Evolutionary conservation across 2,888 invertebrate species (phyloP).

Genomic region (Caenorhabditis drosophilae): DNA sequence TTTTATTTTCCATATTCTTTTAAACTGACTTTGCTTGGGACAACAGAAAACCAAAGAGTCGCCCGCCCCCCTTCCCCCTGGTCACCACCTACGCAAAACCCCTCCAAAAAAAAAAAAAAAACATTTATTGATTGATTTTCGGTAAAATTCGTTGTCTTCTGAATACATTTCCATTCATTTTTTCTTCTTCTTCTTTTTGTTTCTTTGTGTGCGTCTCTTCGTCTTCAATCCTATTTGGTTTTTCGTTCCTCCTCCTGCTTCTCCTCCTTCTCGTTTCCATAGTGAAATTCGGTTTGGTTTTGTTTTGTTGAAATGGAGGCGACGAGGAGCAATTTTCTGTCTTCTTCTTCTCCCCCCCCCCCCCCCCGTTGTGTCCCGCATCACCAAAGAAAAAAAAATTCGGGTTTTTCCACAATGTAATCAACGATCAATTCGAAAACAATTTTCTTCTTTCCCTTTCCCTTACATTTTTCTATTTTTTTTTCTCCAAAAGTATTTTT

Average conservation of each 20-base stretch:
- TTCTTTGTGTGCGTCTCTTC: neutral
- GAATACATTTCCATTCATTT: neutral
- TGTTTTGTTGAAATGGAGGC: conserved; percentile 5
- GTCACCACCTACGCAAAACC: neutral
- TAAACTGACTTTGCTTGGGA: too few relatives aligned
- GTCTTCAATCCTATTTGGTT: conserved; percentile 3
- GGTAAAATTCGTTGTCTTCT: too few relatives aligned
- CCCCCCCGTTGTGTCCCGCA: too few relatives aligned
- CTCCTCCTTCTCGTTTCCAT: neutral
- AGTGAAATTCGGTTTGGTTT: conserved; percentile 1
- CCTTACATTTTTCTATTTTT: too few relatives aligned
- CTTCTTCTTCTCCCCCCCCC: too few relatives aligned
- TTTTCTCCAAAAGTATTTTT: too few relatives aligned
- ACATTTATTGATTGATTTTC: too few relatives aligned
- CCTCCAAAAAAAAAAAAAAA: neutral
- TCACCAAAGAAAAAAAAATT: too few relatives aligned
- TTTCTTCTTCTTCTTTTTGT: neutral
- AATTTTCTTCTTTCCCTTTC: too few relatives aligned
- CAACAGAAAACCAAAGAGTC: neutral
- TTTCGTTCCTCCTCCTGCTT: neutral
- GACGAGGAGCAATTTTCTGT: too few relatives aligned
- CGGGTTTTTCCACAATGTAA: too few relatives aligned
- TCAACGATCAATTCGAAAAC: too few relatives aligned
- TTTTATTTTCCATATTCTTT: conserved; percentile 7
- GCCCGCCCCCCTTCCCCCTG: neutral